phyloP scores from a whole-genome alignment of 2,113 vertebrate genomes.

The Notechis scutatus region DNA sequence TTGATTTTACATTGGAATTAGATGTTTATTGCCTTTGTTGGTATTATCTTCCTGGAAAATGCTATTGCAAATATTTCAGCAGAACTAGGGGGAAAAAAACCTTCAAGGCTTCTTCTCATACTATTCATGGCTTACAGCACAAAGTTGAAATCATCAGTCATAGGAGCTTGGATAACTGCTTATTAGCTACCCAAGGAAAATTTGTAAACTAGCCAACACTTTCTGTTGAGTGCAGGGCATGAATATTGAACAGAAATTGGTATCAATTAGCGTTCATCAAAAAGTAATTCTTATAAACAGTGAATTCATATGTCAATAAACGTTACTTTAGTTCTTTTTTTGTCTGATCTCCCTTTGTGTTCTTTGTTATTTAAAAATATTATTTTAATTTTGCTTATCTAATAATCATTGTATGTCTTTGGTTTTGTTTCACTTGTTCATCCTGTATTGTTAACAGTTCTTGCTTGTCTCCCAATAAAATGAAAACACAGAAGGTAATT shows the following conservation, averaged over 20 bases:
- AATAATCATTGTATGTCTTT: not conserved
- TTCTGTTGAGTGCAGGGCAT: not conserved
- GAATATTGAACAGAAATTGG: not conserved
- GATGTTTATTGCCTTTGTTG: not conserved
- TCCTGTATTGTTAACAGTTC: not conserved
- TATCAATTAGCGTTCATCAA: not conserved
- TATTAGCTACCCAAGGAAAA: not conserved
- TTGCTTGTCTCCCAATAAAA: too few relatives aligned
- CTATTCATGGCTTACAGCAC: not conserved
- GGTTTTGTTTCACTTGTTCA: not conserved
- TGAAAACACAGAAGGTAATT: too few relatives aligned
- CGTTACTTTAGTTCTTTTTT: not conserved
- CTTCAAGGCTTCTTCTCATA: not conserved
- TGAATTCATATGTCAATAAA: not conserved
- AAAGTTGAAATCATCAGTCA: not conserved
- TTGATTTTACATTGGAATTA: not conserved
- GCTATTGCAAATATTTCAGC: not conserved
- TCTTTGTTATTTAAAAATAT: not conserved
- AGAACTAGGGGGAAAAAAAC: not conserved
- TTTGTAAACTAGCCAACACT: not conserved
- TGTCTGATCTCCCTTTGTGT: not conserved
- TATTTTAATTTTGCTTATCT: not conserved
- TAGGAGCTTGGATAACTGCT: not conserved
- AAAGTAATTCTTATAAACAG: not conserved
- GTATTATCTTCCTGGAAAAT: not conserved